A percentile compares a stretch with the other conserved stretches of the same genome.
These are phyloP conservation scores for Umimayanthus chanpuru DNA, from an alignment of 92 coral and sea anemone genomes.

Conservation along the genomic window DNA sequence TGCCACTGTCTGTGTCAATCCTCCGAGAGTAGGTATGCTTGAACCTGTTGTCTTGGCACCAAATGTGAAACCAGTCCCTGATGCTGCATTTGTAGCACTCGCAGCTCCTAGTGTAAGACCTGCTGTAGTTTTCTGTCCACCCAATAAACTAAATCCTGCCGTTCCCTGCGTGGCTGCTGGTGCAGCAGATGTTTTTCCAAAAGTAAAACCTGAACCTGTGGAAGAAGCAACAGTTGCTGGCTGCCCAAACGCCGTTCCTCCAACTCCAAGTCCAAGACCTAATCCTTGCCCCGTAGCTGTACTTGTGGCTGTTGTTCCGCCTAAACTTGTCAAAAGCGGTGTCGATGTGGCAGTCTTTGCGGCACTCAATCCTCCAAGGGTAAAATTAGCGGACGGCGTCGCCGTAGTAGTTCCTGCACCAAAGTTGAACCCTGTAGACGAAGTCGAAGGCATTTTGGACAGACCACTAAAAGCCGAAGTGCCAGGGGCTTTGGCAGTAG, in stretches of 20 bases:
- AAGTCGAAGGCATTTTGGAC: constrained; percentile 23
- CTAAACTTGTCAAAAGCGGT: constrained; percentile 23
- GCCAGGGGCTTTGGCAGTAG: background rate
- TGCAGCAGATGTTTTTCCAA: constrained; percentile 8
- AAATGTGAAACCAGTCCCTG: constrained; percentile 18
- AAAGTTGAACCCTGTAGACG: constrained; percentile 25
- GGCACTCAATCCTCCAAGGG: constrained; percentile 29
- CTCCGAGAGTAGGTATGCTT: constrained; percentile 5
- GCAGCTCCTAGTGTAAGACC: constrained; percentile 22
- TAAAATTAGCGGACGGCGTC: constrained; percentile 16
- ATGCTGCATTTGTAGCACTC: background rate
- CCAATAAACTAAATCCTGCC: constrained; percentile 23
- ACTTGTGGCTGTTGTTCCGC: background rate
- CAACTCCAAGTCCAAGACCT: background rate
- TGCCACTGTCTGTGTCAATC: constrained; percentile 10
- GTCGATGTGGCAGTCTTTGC: constrained; percentile 13
- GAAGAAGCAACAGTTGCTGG: constrained; percentile 5
- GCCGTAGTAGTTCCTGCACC: constrained; percentile 16
- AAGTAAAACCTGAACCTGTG: constrained; percentile 1
- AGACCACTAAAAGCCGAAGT: constrained; percentile 20
- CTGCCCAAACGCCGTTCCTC: constrained; percentile 6
- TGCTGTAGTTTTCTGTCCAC: constrained; percentile 33
- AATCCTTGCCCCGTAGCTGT: background rate
- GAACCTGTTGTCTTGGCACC: constrained; percentile 26
- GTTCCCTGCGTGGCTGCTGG: constrained; percentile 16